Conservation (phyloP, 1,140 invertebrate species). For the Zelostemma sp. region DNA sequence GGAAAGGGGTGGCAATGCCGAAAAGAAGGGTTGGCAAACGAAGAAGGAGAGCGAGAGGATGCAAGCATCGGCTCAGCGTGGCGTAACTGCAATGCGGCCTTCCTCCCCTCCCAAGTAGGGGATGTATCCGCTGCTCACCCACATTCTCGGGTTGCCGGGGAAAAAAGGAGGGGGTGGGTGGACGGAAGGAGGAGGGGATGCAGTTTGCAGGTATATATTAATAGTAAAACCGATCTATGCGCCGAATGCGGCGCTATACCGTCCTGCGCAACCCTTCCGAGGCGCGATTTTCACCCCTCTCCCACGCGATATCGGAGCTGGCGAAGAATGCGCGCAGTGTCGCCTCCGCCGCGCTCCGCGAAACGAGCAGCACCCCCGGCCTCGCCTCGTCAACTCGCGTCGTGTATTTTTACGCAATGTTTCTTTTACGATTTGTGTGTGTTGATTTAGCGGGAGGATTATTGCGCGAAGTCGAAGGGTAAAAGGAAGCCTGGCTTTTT, state of each 20-base stretch:
- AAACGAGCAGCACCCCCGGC: too few relatives aligned
- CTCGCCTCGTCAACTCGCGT: constrained; percentile 57
- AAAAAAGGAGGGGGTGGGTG: not conserved
- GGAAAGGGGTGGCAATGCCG: not conserved
- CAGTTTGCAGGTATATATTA: constrained; percentile 50
- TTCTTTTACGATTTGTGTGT: constrained; percentile 47
- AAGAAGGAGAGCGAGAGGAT: not conserved
- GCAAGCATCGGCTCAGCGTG: constrained; percentile 57
- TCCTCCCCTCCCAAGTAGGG: constrained; percentile 60
- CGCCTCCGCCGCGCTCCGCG: constrained; percentile 57
- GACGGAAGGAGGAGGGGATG: too few relatives aligned
- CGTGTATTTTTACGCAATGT: constrained; percentile 51
- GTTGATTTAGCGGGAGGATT: constrained; percentile 26
- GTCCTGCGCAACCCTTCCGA: too few relatives aligned
- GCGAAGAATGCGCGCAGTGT: constrained; percentile 59
- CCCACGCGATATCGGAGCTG: constrained; percentile 28
- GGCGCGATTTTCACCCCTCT: constrained; percentile 20
- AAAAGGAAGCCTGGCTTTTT: too few relatives aligned
- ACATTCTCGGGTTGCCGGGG: not conserved
- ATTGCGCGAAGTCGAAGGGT: not conserved
- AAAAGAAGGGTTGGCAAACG: constrained; percentile 1
- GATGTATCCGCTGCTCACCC: constrained; percentile 20
- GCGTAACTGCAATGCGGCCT: constrained; percentile 69
- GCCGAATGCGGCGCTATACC: constrained; percentile 60
- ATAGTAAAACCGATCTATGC: constrained; percentile 60